Base-by-base conservation (phyloP, 2,113 vertebrate species). In the Eptatretus burgeri region DNA sequence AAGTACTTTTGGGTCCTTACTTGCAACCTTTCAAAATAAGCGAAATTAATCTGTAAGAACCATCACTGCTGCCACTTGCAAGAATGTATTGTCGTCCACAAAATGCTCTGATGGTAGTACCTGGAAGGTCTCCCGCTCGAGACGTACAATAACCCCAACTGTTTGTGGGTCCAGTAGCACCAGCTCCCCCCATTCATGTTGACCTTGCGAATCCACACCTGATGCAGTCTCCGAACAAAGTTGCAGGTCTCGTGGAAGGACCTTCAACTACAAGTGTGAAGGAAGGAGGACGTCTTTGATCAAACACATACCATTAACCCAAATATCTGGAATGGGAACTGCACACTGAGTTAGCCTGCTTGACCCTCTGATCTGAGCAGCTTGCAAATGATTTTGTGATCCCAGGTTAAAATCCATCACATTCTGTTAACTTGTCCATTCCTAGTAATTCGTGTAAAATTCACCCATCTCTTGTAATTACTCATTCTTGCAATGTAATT, bases 151-250 rank as follows among this genome's bases (percentile, higher is more conserved):
- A 11, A 60, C 56, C n/a, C 56, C 56, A n/a, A 60, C 56, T 9
- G 56, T 60, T 20, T 60, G 56, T 60, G 56, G 56, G 56, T 60
- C 56, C n/a, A 60, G 12, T 20, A 60, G 56, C 9, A 60, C 56
- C 56, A 60, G 56, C 19, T 60, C 56, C n/a, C 56, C 56, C 56
- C 56, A 60, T 20, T 60, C 56, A 19, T 60, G 56, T 13, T 60
- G 56, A n/a, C 56, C 56, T n/a, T 20, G n/a, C 12, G 56, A 60
- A 19, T 60, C 56, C 56, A 60, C 56, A 19, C 56, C 56, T 20
- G 56, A 60, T 20, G 56, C 56, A n/a, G 56, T 60, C 56, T 60
- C 56, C 56, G 56, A 60, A 19, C 56, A 60, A n/a, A 60, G 56
- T 20, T 60, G 56, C 9, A 60, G 56, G 56, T 60, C 56, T 10